phyloP scores from a whole-genome alignment of 2,113 vertebrate genomes.

The Burhinus oedicnemus region DNA sequence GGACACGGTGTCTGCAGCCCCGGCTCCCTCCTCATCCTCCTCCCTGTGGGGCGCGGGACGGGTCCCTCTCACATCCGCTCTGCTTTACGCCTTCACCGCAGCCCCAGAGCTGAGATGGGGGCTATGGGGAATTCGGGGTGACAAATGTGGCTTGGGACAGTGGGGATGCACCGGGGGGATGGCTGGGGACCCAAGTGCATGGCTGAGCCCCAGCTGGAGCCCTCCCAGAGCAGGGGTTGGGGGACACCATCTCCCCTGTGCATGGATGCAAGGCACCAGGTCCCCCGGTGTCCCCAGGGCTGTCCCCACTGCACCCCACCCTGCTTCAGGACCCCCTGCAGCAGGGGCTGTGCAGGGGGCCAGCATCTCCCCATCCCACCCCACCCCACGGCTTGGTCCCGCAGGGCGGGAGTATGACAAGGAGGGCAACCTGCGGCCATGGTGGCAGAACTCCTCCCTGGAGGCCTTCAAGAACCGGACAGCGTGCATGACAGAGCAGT shows the following conservation, averaged over 20 bases:
- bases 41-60: background rate
- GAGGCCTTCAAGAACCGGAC: slow-evolving; percentile 88
- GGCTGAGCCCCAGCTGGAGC: background rate
- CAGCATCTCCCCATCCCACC: too few relatives aligned
- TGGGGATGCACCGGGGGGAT: too few relatives aligned
- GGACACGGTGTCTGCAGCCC: slow-evolving; percentile 44
- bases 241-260: background rate
- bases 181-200: background rate
- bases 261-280: background rate
- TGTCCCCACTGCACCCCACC: background rate
- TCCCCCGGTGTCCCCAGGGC: background rate
- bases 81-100: slow-evolving; percentile 3
- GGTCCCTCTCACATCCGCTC: background rate
- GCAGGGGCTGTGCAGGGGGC: background rate
- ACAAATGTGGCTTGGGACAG: background rate
- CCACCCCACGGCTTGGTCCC: background rate
- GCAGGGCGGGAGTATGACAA: slow-evolving; percentile 92
- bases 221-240: background rate
- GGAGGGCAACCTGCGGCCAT: slow-evolving; percentile 89
- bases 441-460: slow-evolving; percentile 93
- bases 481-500: slow-evolving; percentile 91
- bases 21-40: background rate
- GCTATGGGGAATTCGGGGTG: background rate
- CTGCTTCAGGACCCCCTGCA: too few relatives aligned
- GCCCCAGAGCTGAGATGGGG: background rate